Evolutionary conservation across 2,113 vertebrate genomes (phyloP).

Genomic region (Pycnonotus jocosus): DNA sequence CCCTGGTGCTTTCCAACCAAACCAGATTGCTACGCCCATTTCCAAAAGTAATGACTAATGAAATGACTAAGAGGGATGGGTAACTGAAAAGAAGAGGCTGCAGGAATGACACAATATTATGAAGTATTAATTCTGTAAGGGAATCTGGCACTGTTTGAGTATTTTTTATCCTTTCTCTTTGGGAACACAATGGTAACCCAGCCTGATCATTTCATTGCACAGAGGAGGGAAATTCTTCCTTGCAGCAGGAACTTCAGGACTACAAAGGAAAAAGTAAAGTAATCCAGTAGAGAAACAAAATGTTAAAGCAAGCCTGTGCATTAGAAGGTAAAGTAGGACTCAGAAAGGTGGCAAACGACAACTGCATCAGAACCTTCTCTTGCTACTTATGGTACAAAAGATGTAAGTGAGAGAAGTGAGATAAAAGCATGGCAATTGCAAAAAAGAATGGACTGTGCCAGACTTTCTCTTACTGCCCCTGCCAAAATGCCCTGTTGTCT

Average conservation of each 20-base stretch:
- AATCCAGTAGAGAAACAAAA: background rate
- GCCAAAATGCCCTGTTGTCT: slow-evolving; percentile 4
- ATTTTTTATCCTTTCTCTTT: slow-evolving; percentile 7
- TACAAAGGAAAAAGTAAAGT: background rate
- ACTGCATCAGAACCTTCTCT: background rate
- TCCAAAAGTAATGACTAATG: slow-evolving; percentile 52
- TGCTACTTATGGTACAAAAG: background rate
- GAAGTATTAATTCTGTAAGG: slow-evolving; percentile 30
- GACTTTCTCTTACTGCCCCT: background rate
- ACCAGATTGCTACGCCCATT: background rate
- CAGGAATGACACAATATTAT: slow-evolving; percentile 20
- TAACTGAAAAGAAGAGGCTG: slow-evolving; percentile 25
- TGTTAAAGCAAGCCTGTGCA: background rate
- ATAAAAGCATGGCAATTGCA: background rate
- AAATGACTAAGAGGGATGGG: slow-evolving; percentile 56
- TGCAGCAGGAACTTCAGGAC: background rate
- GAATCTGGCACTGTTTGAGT: background rate
- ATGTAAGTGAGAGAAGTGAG: background rate
- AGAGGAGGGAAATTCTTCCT: slow-evolving; percentile 1
- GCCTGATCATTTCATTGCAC: background rate
- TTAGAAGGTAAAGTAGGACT: background rate
- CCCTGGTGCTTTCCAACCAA: background rate
- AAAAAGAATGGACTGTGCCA: background rate
- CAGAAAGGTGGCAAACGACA: background rate
- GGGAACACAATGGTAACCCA: background rate